Evolutionary conservation across 2,888 invertebrate species (phyloP).

Genomic region (Frankliniella fusca): DNA sequence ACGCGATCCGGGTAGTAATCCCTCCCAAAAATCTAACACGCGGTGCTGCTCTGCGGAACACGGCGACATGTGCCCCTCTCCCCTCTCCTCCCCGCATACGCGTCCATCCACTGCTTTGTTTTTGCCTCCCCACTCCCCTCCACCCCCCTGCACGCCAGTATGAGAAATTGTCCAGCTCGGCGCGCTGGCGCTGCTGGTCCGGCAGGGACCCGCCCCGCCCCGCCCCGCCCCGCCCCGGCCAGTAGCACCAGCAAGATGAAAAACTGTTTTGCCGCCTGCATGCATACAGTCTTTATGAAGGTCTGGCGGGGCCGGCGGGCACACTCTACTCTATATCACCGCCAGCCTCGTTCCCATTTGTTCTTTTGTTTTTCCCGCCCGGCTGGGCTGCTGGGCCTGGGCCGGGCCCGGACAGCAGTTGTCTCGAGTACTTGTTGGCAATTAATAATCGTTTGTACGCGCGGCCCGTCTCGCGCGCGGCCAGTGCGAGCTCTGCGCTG

Average conservation of each 20-base stretch:
- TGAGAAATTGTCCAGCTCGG: too few relatives aligned
- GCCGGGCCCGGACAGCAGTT: neutral
- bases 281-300: neutral
- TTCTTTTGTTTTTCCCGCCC: neutral
- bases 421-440: constrained; percentile 22
- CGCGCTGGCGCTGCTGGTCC: too few relatives aligned
- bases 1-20: too few relatives aligned
- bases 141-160: too few relatives aligned
- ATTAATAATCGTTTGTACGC: constrained; percentile 20
- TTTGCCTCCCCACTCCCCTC: too few relatives aligned
- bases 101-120: too few relatives aligned
- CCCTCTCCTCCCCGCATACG: too few relatives aligned
- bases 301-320: neutral
- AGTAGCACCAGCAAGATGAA: neutral
- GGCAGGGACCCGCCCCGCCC: neutral
- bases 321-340: neutral
- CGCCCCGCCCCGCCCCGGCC: neutral
- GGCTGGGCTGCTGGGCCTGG: too few relatives aligned
- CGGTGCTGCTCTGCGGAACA: too few relatives aligned
- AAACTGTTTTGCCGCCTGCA: neutral
- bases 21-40: too few relatives aligned
- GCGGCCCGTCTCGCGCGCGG: neutral
- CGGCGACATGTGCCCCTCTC: too few relatives aligned
- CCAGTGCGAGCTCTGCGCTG: neutral
- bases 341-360: neutral